Conservation (phyloP, 2,113 vertebrate species). For the Machaerirhynchus nigripectus region DNA sequence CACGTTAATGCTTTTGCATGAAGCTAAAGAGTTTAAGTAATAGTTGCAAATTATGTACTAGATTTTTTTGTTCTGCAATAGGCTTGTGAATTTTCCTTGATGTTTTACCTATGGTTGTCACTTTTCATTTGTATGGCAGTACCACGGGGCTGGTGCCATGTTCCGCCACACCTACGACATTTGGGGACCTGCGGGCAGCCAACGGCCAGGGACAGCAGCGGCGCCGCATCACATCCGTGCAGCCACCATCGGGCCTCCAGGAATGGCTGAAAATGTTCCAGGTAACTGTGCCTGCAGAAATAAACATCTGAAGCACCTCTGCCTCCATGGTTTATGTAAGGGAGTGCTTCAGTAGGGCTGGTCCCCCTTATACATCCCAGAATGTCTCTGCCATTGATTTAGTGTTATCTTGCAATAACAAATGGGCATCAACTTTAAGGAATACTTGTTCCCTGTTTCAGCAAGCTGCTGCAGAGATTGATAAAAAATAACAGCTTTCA, state of each 20-base stretch:
- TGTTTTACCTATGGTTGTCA: background rate
- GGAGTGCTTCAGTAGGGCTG: background rate
- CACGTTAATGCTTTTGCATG: background rate
- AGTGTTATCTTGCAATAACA: background rate
- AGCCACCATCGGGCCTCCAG: conserved; percentile 94
- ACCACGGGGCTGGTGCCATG: conserved; percentile 95
- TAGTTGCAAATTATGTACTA: background rate
- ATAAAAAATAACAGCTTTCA: background rate
- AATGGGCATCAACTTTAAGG: background rate
- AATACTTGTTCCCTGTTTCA: background rate
- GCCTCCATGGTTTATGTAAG: background rate
- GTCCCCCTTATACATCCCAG: background rate
- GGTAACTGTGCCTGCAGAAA: conserved; percentile 71
- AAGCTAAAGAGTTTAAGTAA: background rate
- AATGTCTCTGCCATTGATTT: background rate
- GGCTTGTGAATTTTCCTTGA: background rate
- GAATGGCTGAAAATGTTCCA: conserved; percentile 99
- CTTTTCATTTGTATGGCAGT: conserved; percentile 67
- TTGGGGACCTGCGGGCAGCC: conserved; percentile 94
- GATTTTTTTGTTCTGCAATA: background rate
- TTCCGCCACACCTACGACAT: conserved; percentile 95
- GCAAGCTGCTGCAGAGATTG: background rate
- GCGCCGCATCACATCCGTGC: conserved; percentile 93
- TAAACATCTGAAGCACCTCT: background rate
- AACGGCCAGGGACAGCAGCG: conserved; percentile 96